phyloP scores from a whole-genome alignment of 2,113 vertebrate genomes.

The Oreotrochilus melanogaster region DNA sequence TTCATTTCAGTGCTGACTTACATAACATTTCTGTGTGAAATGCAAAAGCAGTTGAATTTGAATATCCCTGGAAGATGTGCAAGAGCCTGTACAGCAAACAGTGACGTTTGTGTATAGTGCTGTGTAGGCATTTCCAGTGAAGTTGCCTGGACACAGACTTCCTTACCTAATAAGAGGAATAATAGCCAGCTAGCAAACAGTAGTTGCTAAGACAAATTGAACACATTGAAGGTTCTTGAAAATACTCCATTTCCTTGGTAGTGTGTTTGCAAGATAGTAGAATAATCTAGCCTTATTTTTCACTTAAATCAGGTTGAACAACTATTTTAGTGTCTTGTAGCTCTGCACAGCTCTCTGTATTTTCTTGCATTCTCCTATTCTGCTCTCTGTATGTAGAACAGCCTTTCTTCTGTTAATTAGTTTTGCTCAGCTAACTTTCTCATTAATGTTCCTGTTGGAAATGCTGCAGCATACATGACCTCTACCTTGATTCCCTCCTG shows the following conservation, averaged over 20 bases:
- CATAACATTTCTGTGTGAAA: not conserved
- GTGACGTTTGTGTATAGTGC: not conserved
- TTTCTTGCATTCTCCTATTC: not conserved
- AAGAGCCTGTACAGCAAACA: not conserved
- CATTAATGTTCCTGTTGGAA: constrained; percentile 15
- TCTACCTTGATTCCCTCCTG: not conserved
- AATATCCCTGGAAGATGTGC: not conserved
- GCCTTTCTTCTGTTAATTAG: not conserved
- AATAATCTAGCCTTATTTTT: not conserved
- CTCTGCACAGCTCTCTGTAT: not conserved
- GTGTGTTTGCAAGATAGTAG: not conserved
- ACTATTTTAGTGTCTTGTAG: not conserved
- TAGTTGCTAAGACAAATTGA: not conserved
- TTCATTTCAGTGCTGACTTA: not conserved
- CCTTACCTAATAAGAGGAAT: not conserved
- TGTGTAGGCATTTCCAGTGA: not conserved
- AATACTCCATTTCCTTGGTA: not conserved
- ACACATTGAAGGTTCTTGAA: not conserved
- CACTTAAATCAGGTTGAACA: not conserved
- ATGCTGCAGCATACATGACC: not conserved
- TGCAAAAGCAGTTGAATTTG: not conserved
- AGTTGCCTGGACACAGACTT: not conserved
- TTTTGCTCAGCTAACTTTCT: constrained; percentile 8
- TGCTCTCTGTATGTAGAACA: not conserved
- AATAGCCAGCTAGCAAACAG: not conserved